Percentiles rank a stretch among this genome's conserved stretches.
Evolutionary conservation across 2,797 vertebrate species (phyloP).

Genomic region (Pseudocheirus occidentalis): DNA sequence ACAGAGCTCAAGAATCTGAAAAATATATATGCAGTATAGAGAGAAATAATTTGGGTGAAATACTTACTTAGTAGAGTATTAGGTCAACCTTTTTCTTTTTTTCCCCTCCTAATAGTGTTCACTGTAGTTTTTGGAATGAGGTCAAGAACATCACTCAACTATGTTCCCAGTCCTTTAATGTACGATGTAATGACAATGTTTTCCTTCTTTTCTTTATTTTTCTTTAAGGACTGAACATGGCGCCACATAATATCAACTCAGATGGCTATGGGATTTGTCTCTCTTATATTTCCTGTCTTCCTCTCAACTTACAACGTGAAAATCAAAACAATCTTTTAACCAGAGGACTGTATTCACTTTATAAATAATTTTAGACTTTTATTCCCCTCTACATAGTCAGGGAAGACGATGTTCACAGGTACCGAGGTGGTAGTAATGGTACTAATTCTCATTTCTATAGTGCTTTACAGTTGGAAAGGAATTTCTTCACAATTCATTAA

Average conservation of each 20-base stretch:
- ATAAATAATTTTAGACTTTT: neutral
- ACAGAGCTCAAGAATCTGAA: slow-evolving; percentile 14
- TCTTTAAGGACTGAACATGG: neutral
- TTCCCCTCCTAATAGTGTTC: neutral
- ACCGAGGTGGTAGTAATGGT: neutral
- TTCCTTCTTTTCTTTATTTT: slow-evolving; percentile 10
- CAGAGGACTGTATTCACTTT: neutral
- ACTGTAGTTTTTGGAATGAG: slow-evolving; percentile 8
- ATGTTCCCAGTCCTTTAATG: neutral
- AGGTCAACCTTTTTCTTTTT: neutral
- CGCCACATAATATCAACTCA: neutral
- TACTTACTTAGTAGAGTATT: neutral
- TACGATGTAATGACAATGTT: neutral
- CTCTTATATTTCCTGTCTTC: neutral
- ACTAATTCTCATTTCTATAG: neutral
- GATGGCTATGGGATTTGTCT: slow-evolving; percentile 1
- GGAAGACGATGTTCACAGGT: neutral
- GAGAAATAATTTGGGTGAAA: slow-evolving; percentile 16
- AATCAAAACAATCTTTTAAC: neutral
- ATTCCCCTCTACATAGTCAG: neutral
- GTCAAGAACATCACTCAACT: neutral
- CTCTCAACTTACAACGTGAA: slow-evolving; percentile 10
- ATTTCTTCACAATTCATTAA: neutral
- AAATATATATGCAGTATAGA: slow-evolving; percentile 2
- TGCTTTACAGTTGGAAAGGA: neutral